A percentile compares a stretch with the other conserved stretches of the same genome.
phyloP scores from a whole-genome alignment of 2,797 vertebrate species.

The Lutjanus argentimaculatus region DNA sequence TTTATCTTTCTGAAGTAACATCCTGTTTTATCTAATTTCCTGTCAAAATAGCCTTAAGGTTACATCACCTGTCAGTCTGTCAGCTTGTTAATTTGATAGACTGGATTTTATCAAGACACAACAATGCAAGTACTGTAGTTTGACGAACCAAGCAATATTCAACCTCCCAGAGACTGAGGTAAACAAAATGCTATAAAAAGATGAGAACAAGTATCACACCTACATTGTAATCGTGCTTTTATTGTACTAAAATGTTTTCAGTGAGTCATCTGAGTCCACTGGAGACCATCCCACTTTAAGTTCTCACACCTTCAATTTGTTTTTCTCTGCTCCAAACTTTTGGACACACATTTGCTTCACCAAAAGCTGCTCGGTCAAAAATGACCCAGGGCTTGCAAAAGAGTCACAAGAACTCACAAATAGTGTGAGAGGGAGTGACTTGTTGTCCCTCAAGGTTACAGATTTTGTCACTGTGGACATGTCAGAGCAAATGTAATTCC shows the following conservation, averaged over 20 bases:
- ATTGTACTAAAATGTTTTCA: constrained; percentile 9
- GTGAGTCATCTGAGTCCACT: constrained; percentile 35
- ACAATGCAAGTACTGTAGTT: background rate
- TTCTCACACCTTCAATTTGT: constrained; percentile 1
- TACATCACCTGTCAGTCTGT: constrained; percentile 43
- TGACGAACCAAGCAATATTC: background rate
- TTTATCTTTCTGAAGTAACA: constrained; percentile 21
- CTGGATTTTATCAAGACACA: constrained; percentile 29
- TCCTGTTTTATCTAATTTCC: constrained; percentile 15
- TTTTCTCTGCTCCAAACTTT: constrained; percentile 24
- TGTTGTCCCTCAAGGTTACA: constrained; percentile 5
- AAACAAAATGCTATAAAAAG: constrained; percentile 30
- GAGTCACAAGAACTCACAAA: constrained; percentile 10
- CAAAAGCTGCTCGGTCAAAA: background rate
- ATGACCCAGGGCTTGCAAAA: background rate
- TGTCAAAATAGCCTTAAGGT: constrained; percentile 41
- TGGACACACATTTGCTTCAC: constrained; percentile 6
- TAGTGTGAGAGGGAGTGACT: constrained; percentile 1
- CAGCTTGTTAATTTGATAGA: constrained; percentile 18
- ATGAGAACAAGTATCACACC: constrained; percentile 18
- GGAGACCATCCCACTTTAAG: constrained; percentile 28
- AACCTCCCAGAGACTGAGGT: background rate
- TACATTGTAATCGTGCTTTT: constrained; percentile 15
- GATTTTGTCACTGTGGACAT: constrained; percentile 17
- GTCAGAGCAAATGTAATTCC: constrained; percentile 22